Conservation (phyloP, 2,888 invertebrate genomes). For the Phlogophora meticulosa region DNA sequence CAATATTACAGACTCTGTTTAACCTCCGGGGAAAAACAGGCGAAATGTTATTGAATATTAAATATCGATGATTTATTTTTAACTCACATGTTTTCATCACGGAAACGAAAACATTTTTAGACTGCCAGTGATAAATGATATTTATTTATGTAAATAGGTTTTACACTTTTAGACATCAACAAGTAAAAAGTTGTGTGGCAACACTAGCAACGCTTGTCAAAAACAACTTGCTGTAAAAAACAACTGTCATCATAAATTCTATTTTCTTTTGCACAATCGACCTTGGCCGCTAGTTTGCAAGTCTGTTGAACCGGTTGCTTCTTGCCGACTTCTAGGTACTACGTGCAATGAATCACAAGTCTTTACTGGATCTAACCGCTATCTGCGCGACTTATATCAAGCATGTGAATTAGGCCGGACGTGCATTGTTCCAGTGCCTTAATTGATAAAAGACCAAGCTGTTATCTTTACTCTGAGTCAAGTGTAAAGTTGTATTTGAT, state of each 20-base stretch:
- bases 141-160: too few relatives aligned
- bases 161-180: too few relatives aligned
- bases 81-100: conserved; percentile 4
- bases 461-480: not conserved
- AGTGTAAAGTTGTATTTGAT: not conserved
- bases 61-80: not conserved
- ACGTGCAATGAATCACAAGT: conserved; percentile 35
- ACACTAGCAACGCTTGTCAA: not conserved
- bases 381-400: conserved; percentile 6
- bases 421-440: conserved; percentile 5
- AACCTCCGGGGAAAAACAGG: too few relatives aligned
- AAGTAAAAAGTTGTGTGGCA: too few relatives aligned
- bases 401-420: conserved; percentile 11
- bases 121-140: not conserved
- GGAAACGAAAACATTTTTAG: conserved; percentile 6
- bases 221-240: conserved; percentile 16
- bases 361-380: conserved; percentile 38
- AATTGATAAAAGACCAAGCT: not conserved
- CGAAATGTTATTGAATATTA: too few relatives aligned
- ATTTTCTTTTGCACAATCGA: conserved; percentile 34
- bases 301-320: conserved; percentile 50
- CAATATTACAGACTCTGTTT: too few relatives aligned
- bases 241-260: conserved; percentile 20
- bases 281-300: conserved; percentile 36
- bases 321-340: not conserved